Evolutionary conservation across 35 echinoderm and acorn worm genomes (phyloP).

Genomic region (Lytechinus pictus): DNA sequence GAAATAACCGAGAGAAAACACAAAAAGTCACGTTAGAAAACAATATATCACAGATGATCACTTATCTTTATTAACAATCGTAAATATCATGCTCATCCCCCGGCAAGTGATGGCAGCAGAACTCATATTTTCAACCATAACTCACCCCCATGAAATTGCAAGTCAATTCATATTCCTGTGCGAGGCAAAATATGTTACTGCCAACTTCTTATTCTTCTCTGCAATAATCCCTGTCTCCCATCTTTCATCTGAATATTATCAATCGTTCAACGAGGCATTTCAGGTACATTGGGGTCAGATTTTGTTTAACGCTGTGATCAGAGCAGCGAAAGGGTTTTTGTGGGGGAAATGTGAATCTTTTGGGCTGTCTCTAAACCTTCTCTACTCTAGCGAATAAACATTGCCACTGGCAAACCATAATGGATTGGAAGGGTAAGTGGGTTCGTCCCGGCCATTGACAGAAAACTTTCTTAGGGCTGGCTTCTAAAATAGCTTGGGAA

Average conservation of each 20-base stretch:
- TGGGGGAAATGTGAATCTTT: conserved; percentile 43
- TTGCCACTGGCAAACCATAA: conserved; percentile 53
- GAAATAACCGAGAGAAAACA: conserved; percentile 39
- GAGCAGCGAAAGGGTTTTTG: neutral
- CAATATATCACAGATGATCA: conserved; percentile 22
- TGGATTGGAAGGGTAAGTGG: conserved; percentile 50
- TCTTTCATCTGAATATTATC: conserved; percentile 20
- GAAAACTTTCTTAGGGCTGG: conserved; percentile 8
- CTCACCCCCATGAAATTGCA: conserved; percentile 12
- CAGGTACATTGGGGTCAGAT: conserved; percentile 16
- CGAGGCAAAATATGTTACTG: neutral
- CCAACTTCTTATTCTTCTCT: neutral
- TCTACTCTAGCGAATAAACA: conserved; percentile 41
- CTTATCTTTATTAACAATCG: conserved; percentile 19
- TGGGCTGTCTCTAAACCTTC: conserved; percentile 35
- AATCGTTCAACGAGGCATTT: conserved; percentile 18
- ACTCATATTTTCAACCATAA: conserved; percentile 20
- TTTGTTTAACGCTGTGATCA: conserved; percentile 4
- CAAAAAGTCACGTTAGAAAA: conserved; percentile 33
- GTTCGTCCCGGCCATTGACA: conserved; percentile 52
- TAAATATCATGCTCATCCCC: conserved; percentile 18
- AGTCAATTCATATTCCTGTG: neutral
- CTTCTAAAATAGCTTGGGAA: neutral
- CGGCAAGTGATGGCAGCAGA: conserved; percentile 7
- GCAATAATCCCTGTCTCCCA: neutral